Evolutionary conservation across 2,888 invertebrate species (phyloP).

Genomic region (Pachycephus smyrnensis): DNA sequence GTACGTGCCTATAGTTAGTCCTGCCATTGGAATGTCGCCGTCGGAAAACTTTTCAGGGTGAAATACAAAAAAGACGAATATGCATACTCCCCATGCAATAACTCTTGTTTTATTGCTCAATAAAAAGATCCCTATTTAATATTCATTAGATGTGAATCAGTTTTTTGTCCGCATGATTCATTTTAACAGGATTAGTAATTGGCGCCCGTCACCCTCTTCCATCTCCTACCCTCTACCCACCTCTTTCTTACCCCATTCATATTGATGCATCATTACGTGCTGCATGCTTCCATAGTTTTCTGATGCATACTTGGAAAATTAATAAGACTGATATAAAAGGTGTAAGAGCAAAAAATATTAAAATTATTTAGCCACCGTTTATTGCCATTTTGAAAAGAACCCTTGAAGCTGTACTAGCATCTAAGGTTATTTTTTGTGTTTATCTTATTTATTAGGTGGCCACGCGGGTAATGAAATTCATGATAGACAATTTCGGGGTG

Average conservation of each 20-base stretch:
- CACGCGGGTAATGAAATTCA: slow-evolving; percentile 94
- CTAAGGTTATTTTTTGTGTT: background rate
- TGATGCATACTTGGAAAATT: background rate
- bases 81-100: background rate
- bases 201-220: too few species aligned
- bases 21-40: background rate
- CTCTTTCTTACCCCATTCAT: background rate
- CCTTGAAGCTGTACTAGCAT: background rate
- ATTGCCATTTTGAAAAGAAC: background rate
- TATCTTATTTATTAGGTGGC: slow-evolving; percentile 76
- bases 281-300: background rate
- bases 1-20: background rate
- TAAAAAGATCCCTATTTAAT: background rate
- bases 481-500: slow-evolving; percentile 97
- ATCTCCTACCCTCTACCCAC: background rate
- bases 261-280: background rate
- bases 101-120: background rate
- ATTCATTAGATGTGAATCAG: background rate
- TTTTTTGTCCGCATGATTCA: background rate
- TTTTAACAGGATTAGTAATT: background rate
- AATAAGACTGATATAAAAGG: background rate
- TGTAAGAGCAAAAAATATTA: background rate
- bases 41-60: background rate
- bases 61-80: background rate
- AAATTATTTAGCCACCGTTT: background rate